phyloP scores from a whole-genome alignment of 92 coral and sea anemone genomes.

The Ricordea florida region DNA sequence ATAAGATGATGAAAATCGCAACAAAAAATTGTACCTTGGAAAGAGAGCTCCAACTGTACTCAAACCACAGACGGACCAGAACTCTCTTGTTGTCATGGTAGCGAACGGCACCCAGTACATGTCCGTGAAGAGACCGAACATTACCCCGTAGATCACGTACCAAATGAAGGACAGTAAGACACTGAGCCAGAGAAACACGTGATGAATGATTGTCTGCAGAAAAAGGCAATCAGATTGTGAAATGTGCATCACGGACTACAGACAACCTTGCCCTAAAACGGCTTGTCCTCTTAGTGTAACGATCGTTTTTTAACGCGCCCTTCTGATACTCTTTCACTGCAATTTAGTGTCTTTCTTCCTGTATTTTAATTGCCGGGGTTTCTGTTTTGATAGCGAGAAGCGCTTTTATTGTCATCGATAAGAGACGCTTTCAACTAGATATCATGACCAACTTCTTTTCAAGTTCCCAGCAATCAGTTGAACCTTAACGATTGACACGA shows the following conservation, averaged over 20 bases:
- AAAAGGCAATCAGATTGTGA: background rate
- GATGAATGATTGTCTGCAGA: conserved; percentile 84
- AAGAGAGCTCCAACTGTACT: conserved; percentile 78
- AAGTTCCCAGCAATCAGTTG: too few relatives aligned
- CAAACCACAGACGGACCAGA: conserved; percentile 89
- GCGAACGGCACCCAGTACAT: conserved; percentile 85
- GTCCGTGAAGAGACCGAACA: conserved; percentile 56
- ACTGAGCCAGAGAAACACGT: conserved; percentile 80
- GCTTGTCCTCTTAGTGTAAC: background rate
- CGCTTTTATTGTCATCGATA: too few relatives aligned
- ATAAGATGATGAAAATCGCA: background rate
- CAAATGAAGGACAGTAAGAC: conserved; percentile 82
- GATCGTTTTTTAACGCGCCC: background rate
- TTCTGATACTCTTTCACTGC: background rate
- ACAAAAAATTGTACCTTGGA: conserved; percentile 75
- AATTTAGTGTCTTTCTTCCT: too few relatives aligned
- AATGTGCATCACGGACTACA: too few relatives aligned
- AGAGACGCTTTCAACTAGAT: too few relatives aligned
- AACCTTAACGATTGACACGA: too few relatives aligned
- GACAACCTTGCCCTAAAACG: background rate
- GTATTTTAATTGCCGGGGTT: too few relatives aligned
- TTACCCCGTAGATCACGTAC: conserved; percentile 62
- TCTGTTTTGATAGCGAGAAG: too few relatives aligned
- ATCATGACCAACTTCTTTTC: too few relatives aligned
- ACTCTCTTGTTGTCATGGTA: conserved; percentile 85